Evolutionary conservation across 1,140 invertebrate genomes (phyloP), one percentile per base, ranked within the genome.

Genomic region (Neocloeon triangulifer): DNA sequence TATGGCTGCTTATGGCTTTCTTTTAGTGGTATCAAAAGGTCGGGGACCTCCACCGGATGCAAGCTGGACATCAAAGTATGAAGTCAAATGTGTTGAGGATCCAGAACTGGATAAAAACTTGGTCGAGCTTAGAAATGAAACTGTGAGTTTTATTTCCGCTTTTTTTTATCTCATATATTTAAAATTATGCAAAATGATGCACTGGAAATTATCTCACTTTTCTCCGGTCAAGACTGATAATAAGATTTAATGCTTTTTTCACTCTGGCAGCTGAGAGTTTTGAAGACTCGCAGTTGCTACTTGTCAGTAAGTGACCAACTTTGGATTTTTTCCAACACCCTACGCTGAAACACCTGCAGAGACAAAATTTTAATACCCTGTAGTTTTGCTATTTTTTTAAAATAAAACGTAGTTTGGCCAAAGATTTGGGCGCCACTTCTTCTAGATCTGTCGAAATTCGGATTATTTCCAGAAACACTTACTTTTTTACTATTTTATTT

Each of bases 11-110:
- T 6, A 2, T 8, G n/a, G 8, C n/a, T 8, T n/a, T 21, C 28
- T 36, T 35, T 18, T 34, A 44, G 44, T 40, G 40, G 25, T 43
- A 37, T 17, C 46, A 41, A 44, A 54, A 38, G 43, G 47, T 40
- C 36, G 50, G 38, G 50, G 46, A 23, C 33, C 39, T 4, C 43
- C 48, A 14, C 38, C 41, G n/a, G 41, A 48, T 17, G 57, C 57
- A 39, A 30, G 35, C 6, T 58, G 55, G 55, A 39, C 49, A 8
- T 38, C 43, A 9, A 49, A 48, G 32, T n/a, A n/a, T n/a, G n/a
- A n/a, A n/a, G n/a, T n/a, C n/a, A n/a, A n/a, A n/a, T n/a, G n/a
- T n/a, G n/a, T n/a, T n/a, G n/a, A n/a, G n/a, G n/a, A n/a, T n/a
- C n/a, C n/a, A n/a, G n/a, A n/a, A n/a, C n/a, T n/a, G n/a, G n/a